Base-by-base conservation (phyloP, 2,113 vertebrate species). In the Ancistrus triradiatus region DNA sequence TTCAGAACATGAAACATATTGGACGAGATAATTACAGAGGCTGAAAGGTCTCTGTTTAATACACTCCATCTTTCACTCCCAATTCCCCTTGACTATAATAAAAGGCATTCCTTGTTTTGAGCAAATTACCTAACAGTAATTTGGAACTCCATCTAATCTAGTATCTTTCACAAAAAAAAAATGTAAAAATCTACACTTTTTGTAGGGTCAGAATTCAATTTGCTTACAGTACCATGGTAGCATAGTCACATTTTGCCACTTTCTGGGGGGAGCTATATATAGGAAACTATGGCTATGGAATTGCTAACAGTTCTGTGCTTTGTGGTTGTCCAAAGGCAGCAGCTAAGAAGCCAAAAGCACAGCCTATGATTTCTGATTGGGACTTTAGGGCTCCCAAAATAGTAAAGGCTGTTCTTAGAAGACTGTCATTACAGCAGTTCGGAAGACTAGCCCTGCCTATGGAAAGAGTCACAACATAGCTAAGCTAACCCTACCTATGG, bases 31-130 rank as follows among this genome's bases (percentile, higher is more conserved):
- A 82, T 81, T 74, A 68, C 63, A n/a, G 37, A 47, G 38, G 68
- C 69, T 75, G 59, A 80, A 74, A 33, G 40, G 49, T 55, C 27
- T 17, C 67, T n/a, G n/a, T 63, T 57, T 18, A 49, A 59, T 59
- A 46, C 25, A 28, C 58, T 56, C 33, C 35, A 48, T 43, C 22
- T 51, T 7, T 11, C 63, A 10, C 58, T 51, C 44, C 5, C 42
- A 18, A 47, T 59, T 24, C 44, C 6, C 49, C 40, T 21, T 48
- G 59, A 77, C 73, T 83, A 78, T 80, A 83, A 84, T 78, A 81
- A 82, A 78, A 80, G 81, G 24, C 24, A 13, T 83, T 86, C 79
- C 80, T 78, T 66, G 70, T 76, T 77, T 59, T 75, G 82, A 81
- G 85, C 78, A 82, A 75, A 61, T 75, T 77, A 75, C 69, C 78